Evolutionary conservation across 2,888 invertebrate genomes (phyloP).

Genomic region (Taenaris catops): DNA sequence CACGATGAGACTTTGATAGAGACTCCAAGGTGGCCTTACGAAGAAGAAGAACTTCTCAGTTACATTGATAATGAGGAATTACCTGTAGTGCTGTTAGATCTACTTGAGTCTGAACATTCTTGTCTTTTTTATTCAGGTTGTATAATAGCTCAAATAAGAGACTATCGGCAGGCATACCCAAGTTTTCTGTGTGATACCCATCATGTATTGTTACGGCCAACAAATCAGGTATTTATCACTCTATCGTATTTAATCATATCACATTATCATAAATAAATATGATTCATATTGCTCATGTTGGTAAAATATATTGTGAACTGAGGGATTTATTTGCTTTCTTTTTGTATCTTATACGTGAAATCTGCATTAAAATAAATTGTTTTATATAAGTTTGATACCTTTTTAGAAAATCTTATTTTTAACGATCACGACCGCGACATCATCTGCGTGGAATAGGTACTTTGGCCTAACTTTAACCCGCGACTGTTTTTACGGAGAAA

Average conservation of each 20-base stretch:
- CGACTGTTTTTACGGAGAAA: no score
- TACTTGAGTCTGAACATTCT: slow-evolving; percentile 90
- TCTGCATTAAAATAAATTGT: no score
- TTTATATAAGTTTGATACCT: no score
- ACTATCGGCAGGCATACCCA: slow-evolving; percentile 91
- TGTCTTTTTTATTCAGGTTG: slow-evolving; percentile 95
- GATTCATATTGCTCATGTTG: background rate
- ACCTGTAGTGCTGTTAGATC: slow-evolving; percentile 91
- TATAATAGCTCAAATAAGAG: slow-evolving; percentile 94
- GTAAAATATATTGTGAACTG: no score
- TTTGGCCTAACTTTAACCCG: no score
- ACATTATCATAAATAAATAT: no score
- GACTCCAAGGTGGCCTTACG: slow-evolving; percentile 91
- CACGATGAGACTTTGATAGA: slow-evolving; percentile 85
- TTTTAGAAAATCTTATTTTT: no score
- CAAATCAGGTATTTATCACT: slow-evolving; percentile 85
- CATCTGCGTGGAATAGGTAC: no score
- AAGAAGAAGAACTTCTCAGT: slow-evolving; percentile 91
- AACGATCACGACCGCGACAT: no score
- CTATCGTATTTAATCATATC: no score
- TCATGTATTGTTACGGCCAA: slow-evolving; percentile 92
- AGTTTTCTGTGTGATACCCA: slow-evolving; percentile 89
- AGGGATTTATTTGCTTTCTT: no score
- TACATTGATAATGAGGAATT: slow-evolving; percentile 95
- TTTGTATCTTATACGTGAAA: no score